Percentiles rank a stretch among this genome's conserved stretches.
Conservation (phyloP, 2,797 vertebrate genomes). For the Poecilia gillii region DNA sequence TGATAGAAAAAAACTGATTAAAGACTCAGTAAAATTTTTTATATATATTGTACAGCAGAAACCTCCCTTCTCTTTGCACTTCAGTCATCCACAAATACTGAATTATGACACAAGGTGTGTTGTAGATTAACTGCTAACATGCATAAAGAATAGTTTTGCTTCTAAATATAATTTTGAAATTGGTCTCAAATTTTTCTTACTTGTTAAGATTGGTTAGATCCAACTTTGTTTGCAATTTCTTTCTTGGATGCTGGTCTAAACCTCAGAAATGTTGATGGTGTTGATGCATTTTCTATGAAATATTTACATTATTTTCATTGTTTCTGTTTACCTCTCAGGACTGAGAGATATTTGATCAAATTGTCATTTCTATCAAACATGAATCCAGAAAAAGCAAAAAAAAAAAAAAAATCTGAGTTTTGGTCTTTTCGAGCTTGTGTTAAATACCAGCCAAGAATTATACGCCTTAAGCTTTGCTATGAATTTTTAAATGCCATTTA, state of each 20-base stretch:
- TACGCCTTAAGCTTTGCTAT: neutral
- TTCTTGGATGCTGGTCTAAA: neutral
- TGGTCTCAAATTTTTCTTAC: neutral
- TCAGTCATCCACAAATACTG: neutral
- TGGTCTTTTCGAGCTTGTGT: neutral
- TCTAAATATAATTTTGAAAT: neutral
- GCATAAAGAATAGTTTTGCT: neutral
- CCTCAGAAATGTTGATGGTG: neutral
- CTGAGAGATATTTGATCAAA: neutral
- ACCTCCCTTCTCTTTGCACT: neutral
- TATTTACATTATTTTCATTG: neutral
- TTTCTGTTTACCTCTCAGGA: neutral
- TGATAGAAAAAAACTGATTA: neutral
- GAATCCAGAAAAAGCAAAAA: neutral
- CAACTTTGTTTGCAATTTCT: neutral
- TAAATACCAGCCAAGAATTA: neutral
- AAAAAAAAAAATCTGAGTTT: neutral
- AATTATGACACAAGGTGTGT: neutral
- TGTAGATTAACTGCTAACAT: neutral
- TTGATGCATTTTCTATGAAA: neutral
- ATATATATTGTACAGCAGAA: neutral
- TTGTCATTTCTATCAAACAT: neutral
- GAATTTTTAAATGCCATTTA: neutral
- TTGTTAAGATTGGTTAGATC: neutral
- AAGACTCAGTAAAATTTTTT: neutral